Base-by-base conservation (phyloP, 2,888 invertebrate species). In the Drosophila pegasa region DNA sequence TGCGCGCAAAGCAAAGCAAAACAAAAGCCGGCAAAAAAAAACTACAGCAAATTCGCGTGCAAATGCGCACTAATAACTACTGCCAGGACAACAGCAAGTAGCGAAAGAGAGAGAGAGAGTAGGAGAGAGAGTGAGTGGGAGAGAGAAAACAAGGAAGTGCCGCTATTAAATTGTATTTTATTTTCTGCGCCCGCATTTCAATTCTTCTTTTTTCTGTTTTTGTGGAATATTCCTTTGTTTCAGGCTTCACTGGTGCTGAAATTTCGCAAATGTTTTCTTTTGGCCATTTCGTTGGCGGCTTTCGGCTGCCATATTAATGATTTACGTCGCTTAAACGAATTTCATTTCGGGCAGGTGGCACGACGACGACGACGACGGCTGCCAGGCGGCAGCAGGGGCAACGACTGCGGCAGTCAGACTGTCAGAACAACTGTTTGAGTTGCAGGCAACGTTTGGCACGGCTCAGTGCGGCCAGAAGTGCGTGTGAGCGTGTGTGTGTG, bases 181-280 rank as follows among this genome's bases (percentile, higher is more conserved):
- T 74, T 64, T 71, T 66, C 38, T 35, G 48, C 65, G 68, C 68
- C 52, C 67, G 68, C 67, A 58, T 66, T 67, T 68, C 35, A 27
- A 22, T 54, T 48, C 25, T 56, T 52, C 29, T 54, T 48, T 29
- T 56, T 52, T 37, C 52, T n/a, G 37, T 27, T 8, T 37, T 18
- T 59, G 50, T 57, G 59, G 40, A 55, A 55, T 61, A 54, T 65
- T 54, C 55, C 64, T 77, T 80, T 77, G 66, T 88, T 82, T 84
- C 74, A 69, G 70, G 85, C 79, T 84, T 79, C 78, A 87, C 25
- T 86, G 84, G 66, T 72, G 89, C 82, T 86, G 87, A 84, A 86
- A 85, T 88, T 78, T 68, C 56, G 79, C 87, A 79, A 85, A 85
- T 79, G 86, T 79, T 84, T 87, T 87, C 68, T 70, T 80, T 64